phyloP scores from a whole-genome alignment of 2,113 vertebrate genomes.

The Colius striatus region DNA sequence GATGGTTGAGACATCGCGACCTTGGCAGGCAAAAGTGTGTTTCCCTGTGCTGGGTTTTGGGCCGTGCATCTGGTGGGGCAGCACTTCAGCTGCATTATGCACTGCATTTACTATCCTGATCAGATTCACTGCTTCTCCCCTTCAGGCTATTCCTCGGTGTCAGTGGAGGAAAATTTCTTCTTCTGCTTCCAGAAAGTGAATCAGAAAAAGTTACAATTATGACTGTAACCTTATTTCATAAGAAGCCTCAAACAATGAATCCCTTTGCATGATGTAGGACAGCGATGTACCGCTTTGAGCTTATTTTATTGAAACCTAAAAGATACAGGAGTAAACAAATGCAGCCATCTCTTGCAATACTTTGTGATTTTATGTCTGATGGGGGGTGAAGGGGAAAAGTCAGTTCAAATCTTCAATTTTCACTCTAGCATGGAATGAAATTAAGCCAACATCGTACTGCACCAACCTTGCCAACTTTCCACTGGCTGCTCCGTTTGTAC shows the following conservation, averaged over 20 bases:
- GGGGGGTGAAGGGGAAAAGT: neutral
- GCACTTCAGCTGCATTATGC: neutral
- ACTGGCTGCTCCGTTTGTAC: neutral
- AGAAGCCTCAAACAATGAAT: neutral
- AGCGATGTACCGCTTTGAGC: neutral
- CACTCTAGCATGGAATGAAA: slow-evolving; percentile 13
- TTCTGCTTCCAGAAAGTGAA: neutral
- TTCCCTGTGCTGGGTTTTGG: neutral
- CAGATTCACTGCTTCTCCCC: neutral
- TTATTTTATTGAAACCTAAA: neutral
- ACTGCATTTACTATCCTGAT: neutral
- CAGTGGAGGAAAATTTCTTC: neutral
- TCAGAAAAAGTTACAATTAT: neutral
- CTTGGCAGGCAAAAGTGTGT: accelerated
- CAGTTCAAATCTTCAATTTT: slow-evolving; percentile 15
- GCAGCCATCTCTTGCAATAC: neutral
- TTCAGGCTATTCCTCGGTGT: neutral
- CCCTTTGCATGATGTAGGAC: neutral
- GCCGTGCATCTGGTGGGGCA: neutral
- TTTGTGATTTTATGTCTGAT: neutral
- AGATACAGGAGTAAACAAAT: neutral
- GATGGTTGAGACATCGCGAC: accelerated
- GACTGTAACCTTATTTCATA: neutral
- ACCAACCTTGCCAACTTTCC: slow-evolving; percentile 56
- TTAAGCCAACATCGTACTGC: neutral